These are phyloP conservation scores for Halcyon chelicuti DNA, from an alignment of 2,797 vertebrate species.

Conservation along the genomic window DNA sequence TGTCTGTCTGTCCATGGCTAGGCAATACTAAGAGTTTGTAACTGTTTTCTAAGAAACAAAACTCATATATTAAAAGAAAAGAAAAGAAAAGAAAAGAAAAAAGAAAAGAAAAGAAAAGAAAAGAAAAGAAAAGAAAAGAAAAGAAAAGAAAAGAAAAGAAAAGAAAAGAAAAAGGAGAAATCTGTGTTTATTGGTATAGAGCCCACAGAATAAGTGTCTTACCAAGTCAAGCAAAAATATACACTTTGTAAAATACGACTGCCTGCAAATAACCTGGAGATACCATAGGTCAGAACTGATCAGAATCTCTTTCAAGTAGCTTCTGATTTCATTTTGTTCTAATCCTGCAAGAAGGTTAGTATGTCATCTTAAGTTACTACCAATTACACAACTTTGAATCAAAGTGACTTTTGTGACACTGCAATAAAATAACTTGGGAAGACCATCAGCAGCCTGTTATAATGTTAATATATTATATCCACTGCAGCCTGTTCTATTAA, in stretches of 20 bases:
- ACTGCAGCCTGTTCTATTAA: neutral
- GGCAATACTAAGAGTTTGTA: neutral
- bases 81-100: neutral
- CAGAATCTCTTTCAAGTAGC: neutral
- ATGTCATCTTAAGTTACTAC: neutral
- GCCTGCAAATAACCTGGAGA: neutral
- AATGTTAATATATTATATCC: neutral
- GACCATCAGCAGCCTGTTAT: neutral
- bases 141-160: neutral
- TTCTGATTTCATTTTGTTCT: neutral
- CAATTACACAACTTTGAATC: neutral
- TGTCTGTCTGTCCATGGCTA: neutral
- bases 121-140: neutral
- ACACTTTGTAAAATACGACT: neutral
- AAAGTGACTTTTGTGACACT: neutral
- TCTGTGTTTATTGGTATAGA: neutral
- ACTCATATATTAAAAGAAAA: neutral
- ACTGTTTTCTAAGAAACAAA: neutral
- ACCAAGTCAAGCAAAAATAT: neutral
- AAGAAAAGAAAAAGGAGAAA: neutral
- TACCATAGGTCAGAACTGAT: neutral
- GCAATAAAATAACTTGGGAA: neutral
- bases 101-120: neutral
- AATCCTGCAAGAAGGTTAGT: neutral
- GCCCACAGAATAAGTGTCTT: neutral